phyloP scores from a whole-genome alignment of 2,113 vertebrate species.

The Megaceryle torquata region DNA sequence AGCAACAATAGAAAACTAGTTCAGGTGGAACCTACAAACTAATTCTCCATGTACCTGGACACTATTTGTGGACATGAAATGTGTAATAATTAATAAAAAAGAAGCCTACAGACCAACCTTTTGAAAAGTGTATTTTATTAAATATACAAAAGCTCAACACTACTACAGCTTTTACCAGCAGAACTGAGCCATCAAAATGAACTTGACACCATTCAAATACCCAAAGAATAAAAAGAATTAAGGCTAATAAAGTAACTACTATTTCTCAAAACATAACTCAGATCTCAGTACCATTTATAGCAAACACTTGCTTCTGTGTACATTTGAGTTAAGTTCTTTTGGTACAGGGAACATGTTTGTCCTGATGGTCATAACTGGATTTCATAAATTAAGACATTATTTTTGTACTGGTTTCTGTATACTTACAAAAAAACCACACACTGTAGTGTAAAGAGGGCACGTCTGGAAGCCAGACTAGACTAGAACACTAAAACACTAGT shows the following conservation, averaged over 20 bases:
- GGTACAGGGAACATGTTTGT: neutral
- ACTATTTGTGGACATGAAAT: neutral
- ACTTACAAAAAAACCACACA: neutral
- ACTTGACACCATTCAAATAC: neutral
- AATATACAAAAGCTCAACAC: slow-evolving; percentile 23
- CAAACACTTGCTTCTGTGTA: neutral
- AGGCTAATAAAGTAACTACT: neutral
- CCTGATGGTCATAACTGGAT: neutral
- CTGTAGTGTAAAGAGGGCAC: neutral
- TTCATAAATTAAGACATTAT: neutral
- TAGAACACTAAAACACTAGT: neutral
- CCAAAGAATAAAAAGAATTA: neutral
- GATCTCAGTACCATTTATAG: neutral
- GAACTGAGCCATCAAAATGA: neutral
- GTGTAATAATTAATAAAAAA: neutral
- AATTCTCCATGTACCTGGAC: neutral
- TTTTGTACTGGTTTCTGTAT: neutral
- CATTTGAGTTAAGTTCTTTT: neutral
- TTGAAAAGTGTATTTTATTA: slow-evolving; percentile 10
- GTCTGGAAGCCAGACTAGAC: neutral
- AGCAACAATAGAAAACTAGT: neutral
- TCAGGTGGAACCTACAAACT: neutral
- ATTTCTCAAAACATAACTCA: neutral
- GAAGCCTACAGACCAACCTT: neutral
- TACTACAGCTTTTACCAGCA: neutral